Base-by-base conservation (phyloP, 2,113 vertebrate genomes). In the Pelobates fuscus region DNA sequence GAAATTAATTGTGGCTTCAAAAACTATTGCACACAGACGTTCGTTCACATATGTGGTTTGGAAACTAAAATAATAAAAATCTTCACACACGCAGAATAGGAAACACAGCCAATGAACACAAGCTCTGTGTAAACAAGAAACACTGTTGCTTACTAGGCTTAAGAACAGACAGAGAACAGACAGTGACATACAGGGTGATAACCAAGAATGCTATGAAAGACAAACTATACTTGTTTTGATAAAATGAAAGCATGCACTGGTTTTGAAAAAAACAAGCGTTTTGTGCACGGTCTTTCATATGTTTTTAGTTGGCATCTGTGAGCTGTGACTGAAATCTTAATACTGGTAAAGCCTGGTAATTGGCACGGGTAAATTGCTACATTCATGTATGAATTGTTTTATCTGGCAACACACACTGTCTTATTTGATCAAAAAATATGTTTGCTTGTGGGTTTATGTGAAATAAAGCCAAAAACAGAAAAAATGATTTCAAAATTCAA, bases 301-400 rank as follows among this genome's bases (percentile, higher is more conserved):
- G 18, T 21, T 55, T 63, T 64, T 60, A 52, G 25, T 55, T 68
- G 70, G 14, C 0, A 73, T 2, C 0, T 60, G 41, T 78, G 75
- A 75, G 25, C 74, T 84, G 81, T 85, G 85, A 84, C 86, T 87
- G 83, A 86, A 86, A 86, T 86, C 83, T 84, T 84, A 86, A 88
- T 83, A 80, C 80, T 84, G 81, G 82, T 6, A 17, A 85, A 83
- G 78, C 78, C 73, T 82, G 81, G 84, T 70, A 84, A 85, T 84
- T 88, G 88, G 88, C 88, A 89, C 83, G 80, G 83, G 84, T 88
- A 89, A 89, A 89, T 86, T 82, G 85, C 85, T 88, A 85, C 88
- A 86, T 88, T 89, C 88, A 89, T 89, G 86, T 89, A 86, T 81
- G 85, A 88, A 85, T 84, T 86, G 86, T 86, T 89, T 87, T 83